A percentile compares a stretch with the other conserved stretches of the same genome.
These are phyloP conservation scores for Typhlomys cinereus DNA, from an alignment of 2,113 vertebrate genomes.

Conservation along the genomic window DNA sequence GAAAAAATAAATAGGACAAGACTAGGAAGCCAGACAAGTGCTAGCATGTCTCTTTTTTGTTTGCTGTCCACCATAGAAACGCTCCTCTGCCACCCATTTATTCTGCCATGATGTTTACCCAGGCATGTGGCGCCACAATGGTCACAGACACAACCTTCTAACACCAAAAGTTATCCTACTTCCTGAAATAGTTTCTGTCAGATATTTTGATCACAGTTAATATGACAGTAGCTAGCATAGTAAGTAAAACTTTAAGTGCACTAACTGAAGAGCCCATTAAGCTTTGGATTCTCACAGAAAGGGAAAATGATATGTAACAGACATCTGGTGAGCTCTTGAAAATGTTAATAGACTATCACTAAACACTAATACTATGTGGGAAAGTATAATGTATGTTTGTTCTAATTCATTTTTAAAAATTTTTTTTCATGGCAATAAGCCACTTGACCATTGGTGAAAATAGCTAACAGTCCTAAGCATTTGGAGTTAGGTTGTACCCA, in stretches of 20 bases:
- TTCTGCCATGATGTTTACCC: neutral
- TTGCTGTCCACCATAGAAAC: neutral
- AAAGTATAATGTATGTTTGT: neutral
- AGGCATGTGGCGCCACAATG: neutral
- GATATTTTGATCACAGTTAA: neutral
- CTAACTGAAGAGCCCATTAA: neutral
- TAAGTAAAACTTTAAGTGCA: neutral
- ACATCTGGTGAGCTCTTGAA: neutral
- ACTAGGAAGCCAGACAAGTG: neutral
- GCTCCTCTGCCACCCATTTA: too few species aligned
- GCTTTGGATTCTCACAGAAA: neutral
- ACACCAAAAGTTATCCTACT: neutral
- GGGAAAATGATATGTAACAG: neutral
- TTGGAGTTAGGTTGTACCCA: neutral
- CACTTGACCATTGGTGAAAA: neutral
- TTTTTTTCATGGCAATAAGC: neutral
- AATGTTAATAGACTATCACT: neutral
- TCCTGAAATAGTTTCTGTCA: neutral
- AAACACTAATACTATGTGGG: neutral
- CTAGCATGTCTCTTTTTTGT: neutral
- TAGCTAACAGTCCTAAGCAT: neutral
- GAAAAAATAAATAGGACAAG: neutral
- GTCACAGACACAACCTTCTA: neutral
- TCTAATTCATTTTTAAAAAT: constrained; percentile 6
- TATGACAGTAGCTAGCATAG: neutral